Base-by-base conservation (phyloP, 2,888 invertebrate species). In the Eustalomyia histrio region DNA sequence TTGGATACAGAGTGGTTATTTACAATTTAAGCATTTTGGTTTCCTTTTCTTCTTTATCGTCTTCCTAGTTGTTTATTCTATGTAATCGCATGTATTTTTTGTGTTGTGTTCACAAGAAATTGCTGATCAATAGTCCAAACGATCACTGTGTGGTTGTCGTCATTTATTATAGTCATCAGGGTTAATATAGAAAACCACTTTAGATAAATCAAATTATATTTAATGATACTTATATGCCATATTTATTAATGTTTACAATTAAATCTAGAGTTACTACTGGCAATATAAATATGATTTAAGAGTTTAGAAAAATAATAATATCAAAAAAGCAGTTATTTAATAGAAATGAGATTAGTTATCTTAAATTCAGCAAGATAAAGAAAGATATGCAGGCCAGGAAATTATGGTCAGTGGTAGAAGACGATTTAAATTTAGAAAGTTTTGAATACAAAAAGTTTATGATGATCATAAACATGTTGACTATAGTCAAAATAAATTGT, bases 161-260 rank as follows among this genome's bases (percentile, higher is more conserved):
- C 78, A 76, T 80, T 87, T 87, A 87, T 88, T 86, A 87, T 84
- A 86, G 85, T 85, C 87, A 87, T 87, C 84, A 85, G 85, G 83
- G 84, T 86, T 55, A 86, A 86, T 87, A 87, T 84, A 85, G 84
- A 84, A 84, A 85, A 84, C 87, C 86, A 86, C 86, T 88, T 87
- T 84, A 87, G 88, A 88, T 87, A 86, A 88, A 88, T 84, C 88
- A 84, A 58, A 76, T 58, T 63, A 67, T 65, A 69, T 67, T 71
- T 71, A 75, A 75, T 75, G 60, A 69, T 71, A 79, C 53, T 69
- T 68, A 29, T 61, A 43, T 57, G 72, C n/a, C 43, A 60, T 60
- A 47, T 79, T 65, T 79, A 68, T 74, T 69, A 79, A 35, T 72
- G 55, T 5, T 63, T 63, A 35, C 53, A 17, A 29, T 55, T 60